Percentiles rank a stretch among this genome's conserved stretches.
Evolutionary conservation across 2,113 vertebrate species (phyloP).

Genomic region (Xerus inauris): DNA sequence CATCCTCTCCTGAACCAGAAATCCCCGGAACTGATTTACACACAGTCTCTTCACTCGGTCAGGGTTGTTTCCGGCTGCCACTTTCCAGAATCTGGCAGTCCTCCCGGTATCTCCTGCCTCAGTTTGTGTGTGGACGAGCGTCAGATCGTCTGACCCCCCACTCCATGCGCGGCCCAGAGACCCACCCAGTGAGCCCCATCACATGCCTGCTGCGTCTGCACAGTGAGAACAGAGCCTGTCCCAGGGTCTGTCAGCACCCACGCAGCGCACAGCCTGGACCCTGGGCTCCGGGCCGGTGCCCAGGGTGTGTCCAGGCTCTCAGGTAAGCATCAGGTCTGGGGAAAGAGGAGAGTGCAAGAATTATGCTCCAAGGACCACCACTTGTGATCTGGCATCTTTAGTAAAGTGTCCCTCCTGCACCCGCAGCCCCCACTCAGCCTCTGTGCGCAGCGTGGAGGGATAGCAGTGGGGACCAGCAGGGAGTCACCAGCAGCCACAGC

Average conservation of each 20-base stretch:
- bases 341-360: neutral
- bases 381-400: too few species aligned
- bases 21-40: too few species aligned
- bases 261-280: neutral
- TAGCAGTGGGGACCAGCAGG: neutral
- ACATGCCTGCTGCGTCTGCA: neutral
- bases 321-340: neutral
- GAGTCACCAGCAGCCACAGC: rapidly evolving
- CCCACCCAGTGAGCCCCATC: too few species aligned
- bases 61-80: neutral
- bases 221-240: neutral
- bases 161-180: too few species aligned
- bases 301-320: neutral
- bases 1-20: too few species aligned
- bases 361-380: neutral
- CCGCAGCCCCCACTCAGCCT: neutral
- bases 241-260: rapidly evolving
- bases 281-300: neutral
- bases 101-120: too few species aligned
- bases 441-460: neutral
- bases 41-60: too few species aligned
- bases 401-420: too few species aligned
- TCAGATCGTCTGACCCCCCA: too few species aligned
- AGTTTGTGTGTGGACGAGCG: rapidly evolving
- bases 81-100: neutral